A percentile compares a stretch with the other conserved stretches of the same genome.
Evolutionary conservation across 2,113 vertebrate species (phyloP).

Genomic region (Burhinus bistriatus): DNA sequence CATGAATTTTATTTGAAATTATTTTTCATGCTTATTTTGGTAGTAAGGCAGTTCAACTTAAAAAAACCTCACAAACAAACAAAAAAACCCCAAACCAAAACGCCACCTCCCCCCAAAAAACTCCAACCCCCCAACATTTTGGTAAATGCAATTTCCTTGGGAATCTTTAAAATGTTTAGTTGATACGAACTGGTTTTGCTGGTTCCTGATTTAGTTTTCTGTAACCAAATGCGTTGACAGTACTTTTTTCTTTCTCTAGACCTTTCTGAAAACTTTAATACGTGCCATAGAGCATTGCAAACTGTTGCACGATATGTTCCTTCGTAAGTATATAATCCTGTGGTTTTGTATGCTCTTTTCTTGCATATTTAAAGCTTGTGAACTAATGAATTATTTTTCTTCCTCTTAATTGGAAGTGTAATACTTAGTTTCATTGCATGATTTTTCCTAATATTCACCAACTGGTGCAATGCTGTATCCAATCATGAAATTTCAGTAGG

Average conservation of each 20-base stretch:
- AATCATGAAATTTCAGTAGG: not conserved
- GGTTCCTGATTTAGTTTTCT: not conserved
- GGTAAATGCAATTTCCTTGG: not conserved
- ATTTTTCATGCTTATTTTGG: not conserved
- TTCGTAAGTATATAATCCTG: constrained; percentile 82
- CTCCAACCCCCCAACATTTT: not conserved
- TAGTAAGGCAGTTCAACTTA: not conserved
- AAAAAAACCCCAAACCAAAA: not conserved
- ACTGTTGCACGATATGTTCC: constrained; percentile 91
- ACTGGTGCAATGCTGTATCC: not conserved
- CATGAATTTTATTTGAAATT: not conserved
- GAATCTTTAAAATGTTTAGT: not conserved
- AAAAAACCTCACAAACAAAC: not conserved
- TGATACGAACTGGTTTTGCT: not conserved
- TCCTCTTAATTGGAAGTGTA: not conserved
- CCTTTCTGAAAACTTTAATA: constrained; percentile 83
- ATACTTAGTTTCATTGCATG: not conserved
- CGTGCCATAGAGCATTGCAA: constrained; percentile 90
- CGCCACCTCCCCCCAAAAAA: not conserved
- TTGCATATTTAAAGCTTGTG: not conserved
- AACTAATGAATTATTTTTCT: not conserved
- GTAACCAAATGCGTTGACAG: not conserved
- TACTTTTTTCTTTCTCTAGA: constrained; percentile 67
- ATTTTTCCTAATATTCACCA: not conserved
- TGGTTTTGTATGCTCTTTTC: not conserved